These are phyloP conservation scores for Watsonalla cultraria DNA, from an alignment of 2,888 invertebrate species.

Conservation along the genomic window DNA sequence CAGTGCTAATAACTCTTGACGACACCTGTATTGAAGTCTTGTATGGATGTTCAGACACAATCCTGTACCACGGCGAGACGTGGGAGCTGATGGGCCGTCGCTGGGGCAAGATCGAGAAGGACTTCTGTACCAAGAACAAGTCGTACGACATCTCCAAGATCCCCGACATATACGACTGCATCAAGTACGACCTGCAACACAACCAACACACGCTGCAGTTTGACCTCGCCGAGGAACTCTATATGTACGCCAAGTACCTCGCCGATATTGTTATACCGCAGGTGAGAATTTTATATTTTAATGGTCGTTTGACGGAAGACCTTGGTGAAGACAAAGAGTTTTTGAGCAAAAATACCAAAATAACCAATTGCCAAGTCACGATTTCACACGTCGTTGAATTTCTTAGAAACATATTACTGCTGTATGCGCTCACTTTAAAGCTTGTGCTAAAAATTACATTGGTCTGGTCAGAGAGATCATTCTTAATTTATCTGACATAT, in stretches of 20 bases:
- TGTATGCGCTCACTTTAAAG: too few species aligned
- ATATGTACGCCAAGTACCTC: slow-evolving; percentile 96
- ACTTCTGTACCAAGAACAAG: slow-evolving; percentile 95
- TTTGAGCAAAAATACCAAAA: too few species aligned
- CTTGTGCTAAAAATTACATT: too few species aligned
- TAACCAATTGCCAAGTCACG: too few species aligned
- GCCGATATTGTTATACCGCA: slow-evolving; percentile 99
- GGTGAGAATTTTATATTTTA: slow-evolving; percentile 57
- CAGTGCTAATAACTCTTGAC: too few species aligned
- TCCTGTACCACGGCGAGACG: slow-evolving; percentile 98
- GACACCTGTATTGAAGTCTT: too few species aligned
- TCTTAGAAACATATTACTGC: too few species aligned
- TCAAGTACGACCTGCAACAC: slow-evolving; percentile 98
- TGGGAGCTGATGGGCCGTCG: slow-evolving; percentile 99
- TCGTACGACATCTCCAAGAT: slow-evolving; percentile 99
- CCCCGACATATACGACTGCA: slow-evolving; percentile 99
- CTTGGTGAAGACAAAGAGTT: too few species aligned
- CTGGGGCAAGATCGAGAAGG: slow-evolving; percentile 99
- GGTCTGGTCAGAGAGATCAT: not conserved
- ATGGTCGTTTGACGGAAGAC: too few species aligned
- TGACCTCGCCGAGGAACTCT: slow-evolving; percentile 94
- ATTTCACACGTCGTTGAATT: too few species aligned
- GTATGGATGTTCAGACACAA: slow-evolving; percentile 88
- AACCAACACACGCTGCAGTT: slow-evolving; percentile 97
- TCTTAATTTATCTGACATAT: too few species aligned